Conservation (phyloP, 2,113 vertebrate species). For the human region DNA sequence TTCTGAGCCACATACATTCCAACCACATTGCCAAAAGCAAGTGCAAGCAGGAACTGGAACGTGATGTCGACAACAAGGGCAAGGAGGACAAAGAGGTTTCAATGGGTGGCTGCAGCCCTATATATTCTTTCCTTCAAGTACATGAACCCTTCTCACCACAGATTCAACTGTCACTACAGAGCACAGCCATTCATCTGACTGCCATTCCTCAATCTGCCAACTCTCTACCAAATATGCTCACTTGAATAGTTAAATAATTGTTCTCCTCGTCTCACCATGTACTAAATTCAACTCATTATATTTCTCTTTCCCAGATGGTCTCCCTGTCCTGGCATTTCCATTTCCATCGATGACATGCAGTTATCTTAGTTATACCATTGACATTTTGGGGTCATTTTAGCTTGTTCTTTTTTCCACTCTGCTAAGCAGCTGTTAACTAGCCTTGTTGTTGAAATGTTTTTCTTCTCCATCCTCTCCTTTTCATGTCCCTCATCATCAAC, state of each 20-base stretch:
- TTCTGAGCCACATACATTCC: conserved; percentile 94
- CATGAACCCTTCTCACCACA: neutral
- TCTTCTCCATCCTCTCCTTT: conserved; percentile 18
- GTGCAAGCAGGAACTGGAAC: conserved; percentile 86
- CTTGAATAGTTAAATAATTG: neutral
- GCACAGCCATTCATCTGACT: neutral
- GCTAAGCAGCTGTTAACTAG: neutral
- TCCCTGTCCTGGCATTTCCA: neutral
- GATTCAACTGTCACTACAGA: neutral
- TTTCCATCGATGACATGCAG: neutral
- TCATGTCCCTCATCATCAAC: neutral
- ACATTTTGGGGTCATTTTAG: neutral
- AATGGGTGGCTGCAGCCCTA: neutral
- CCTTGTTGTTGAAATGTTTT: neutral
- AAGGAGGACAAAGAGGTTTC: neutral
- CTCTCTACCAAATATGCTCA: neutral
- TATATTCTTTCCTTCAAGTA: neutral
- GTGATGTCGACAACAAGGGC: neutral
- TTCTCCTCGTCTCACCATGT: neutral
- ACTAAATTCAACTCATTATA: neutral
- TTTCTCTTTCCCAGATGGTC: neutral
- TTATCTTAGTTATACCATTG: conserved; percentile 24
- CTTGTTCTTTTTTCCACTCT: neutral
- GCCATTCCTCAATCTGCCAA: conserved; percentile 23
- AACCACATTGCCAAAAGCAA: conserved; percentile 92